A percentile compares a stretch with the other conserved stretches of the same genome.
Evolutionary conservation across 2,797 vertebrate species (phyloP).

Genomic region (Bradypus variegatus): DNA sequence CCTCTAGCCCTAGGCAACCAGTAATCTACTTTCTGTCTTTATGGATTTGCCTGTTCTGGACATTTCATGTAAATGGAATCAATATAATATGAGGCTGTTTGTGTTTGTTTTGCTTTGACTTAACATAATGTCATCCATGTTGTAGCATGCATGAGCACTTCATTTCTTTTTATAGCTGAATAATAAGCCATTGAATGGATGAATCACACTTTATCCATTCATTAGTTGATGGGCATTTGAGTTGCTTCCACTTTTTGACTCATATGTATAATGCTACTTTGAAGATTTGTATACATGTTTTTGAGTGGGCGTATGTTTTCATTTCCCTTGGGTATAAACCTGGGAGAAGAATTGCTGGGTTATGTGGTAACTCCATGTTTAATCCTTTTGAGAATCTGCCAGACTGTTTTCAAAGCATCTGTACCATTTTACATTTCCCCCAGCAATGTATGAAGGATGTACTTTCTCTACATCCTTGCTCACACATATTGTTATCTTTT

Average conservation of each 20-base stretch:
- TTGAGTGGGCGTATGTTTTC: not conserved
- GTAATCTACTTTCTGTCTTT: not conserved
- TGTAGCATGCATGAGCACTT: not conserved
- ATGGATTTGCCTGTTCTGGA: conserved; percentile 3
- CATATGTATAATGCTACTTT: not conserved
- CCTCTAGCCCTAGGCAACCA: not conserved
- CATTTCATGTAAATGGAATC: not conserved
- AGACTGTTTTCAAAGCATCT: not conserved
- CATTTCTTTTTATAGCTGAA: conserved; percentile 18
- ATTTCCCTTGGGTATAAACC: not conserved
- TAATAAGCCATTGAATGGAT: not conserved
- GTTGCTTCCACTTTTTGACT: not conserved
- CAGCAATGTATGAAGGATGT: not conserved
- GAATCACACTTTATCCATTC: not conserved
- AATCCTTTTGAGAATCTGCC: conserved; percentile 12
- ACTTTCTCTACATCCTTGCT: conserved; percentile 7
- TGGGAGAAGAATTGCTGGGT: not conserved
- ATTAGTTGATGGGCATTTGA: not conserved
- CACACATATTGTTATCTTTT: not conserved
- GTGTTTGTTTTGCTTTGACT: not conserved
- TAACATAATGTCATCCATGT: not conserved
- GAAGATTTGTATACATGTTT: not conserved
- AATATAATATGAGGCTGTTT: not conserved
- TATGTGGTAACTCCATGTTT: not conserved
- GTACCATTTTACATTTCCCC: not conserved